A percentile compares a stretch with the other conserved stretches of the same genome.
Evolutionary conservation across 2,113 vertebrate genomes (phyloP).

Genomic region (Dicentrarchus labrax): DNA sequence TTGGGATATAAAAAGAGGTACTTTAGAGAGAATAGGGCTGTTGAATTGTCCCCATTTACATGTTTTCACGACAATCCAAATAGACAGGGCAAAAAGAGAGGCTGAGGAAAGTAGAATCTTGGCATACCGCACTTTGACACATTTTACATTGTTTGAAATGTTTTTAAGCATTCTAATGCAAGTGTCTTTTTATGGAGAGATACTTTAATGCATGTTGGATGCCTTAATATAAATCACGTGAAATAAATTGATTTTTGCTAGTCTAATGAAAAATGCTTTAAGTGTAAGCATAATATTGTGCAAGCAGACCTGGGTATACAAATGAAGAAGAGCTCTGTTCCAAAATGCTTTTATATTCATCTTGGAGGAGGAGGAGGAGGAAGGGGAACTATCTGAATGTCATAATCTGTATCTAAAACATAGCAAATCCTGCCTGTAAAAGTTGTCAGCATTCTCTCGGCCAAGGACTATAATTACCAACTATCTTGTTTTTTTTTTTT

Average conservation of each 20-base stretch:
- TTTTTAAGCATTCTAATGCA: conserved; percentile 83
- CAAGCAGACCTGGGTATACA: conserved; percentile 47
- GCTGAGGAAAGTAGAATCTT: conserved; percentile 74
- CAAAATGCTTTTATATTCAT: conserved; percentile 55
- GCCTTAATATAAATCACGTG: conserved; percentile 79
- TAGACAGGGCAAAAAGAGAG: conserved; percentile 73
- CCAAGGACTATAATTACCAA: conserved; percentile 54
- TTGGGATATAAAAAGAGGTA: conserved; percentile 78
- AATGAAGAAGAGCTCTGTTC: conserved; percentile 61
- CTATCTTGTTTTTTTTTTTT: conserved; percentile 23
- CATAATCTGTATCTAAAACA: conserved; percentile 8
- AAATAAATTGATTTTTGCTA: conserved; percentile 68
- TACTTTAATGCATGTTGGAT: conserved; percentile 81
- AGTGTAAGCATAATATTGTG: conserved; percentile 73
- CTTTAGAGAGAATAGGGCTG: conserved; percentile 71
- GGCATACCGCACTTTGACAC: conserved; percentile 86
- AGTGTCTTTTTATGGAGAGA: conserved; percentile 79
- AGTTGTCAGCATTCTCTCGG: conserved; percentile 44
- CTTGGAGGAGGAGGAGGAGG: background rate
- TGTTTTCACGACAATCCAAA: conserved; percentile 86
- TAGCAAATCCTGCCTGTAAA: conserved; percentile 49
- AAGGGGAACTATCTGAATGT: conserved; percentile 46
- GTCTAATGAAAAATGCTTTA: conserved; percentile 70
- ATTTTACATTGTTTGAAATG: conserved; percentile 83
- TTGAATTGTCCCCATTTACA: conserved; percentile 67